Evolutionary conservation across 2,797 vertebrate species (phyloP), one percentile per base, ranked within the genome.

Genomic region (Acestrorhynchus altus): DNA sequence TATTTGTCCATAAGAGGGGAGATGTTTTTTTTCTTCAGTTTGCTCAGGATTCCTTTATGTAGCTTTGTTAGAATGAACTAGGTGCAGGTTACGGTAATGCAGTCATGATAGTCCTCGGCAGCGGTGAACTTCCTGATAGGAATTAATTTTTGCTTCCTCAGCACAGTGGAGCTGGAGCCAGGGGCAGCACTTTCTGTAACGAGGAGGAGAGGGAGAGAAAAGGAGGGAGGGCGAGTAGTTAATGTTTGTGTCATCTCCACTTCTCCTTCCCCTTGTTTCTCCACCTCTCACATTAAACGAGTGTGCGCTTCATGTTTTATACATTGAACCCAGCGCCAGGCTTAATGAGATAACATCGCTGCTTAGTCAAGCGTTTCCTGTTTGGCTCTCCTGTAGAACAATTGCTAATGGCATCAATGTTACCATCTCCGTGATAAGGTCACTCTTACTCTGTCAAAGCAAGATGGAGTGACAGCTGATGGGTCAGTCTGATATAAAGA

Each of bases 91-190:
- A 80, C 72, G 82, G 83, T 88, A 87, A 91, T 89, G 83, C 77
- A 88, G 86, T 83, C 82, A 86, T 86, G 89, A 81, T 72, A 81
- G 57, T 75, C 70, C 67, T 78, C 73, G 65, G 71, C 65, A 82
- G 80, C 83, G 82, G 81, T 87, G 87, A 82, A 81, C 86, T 83
- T 80, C 84, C 87, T 91, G 89, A 92, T 93, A 92, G 86, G 89
- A 94, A 93, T 91, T 89, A 91, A 94, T 93, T 94, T 84, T 83
- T 91, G 92, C 92, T 84, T 90, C 81, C 88, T 92, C 92, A 94
- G 92, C 92, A 88, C 84, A 84, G 90, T 86, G 59, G 83, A 78
- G 83, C 86, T 83, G 67, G 78, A 77, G 83, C 74, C 86, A 77
- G 88, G 81, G 80, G 78, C 84, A 83, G 76, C 80, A 84, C 82